A percentile compares a stretch with the other conserved stretches of the same genome.
phyloP scores from a whole-genome alignment of 2,113 vertebrate genomes.

The Boulengeromyrus knoepffleri region DNA sequence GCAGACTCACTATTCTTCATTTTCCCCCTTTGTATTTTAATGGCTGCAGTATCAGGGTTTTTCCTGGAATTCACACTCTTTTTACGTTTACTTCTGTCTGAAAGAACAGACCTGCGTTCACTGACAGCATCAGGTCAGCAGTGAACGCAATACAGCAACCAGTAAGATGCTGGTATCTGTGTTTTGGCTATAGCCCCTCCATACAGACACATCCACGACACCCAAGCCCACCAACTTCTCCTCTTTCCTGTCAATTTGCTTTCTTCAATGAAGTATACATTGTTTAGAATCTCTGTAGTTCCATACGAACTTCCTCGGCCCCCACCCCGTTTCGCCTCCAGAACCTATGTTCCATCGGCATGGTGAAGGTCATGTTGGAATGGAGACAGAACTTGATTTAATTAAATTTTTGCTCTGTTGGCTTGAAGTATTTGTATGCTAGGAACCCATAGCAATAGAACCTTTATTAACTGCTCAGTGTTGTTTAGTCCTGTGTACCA shows the following conservation, averaged over 20 bases:
- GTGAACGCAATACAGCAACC: not conserved
- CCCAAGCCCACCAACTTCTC: constrained; percentile 9
- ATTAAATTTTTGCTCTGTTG: not conserved
- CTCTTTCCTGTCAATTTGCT: not conserved
- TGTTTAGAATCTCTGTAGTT: not conserved
- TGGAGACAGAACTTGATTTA: not conserved
- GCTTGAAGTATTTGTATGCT: not conserved
- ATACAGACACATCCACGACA: not conserved
- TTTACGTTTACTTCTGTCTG: not conserved
- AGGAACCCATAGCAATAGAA: not conserved
- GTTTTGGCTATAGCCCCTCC: not conserved
- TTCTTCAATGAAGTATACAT: not conserved
- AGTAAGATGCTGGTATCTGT: constrained; percentile 5
- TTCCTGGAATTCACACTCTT: not conserved
- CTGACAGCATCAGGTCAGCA: not conserved
- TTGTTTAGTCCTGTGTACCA: not conserved
- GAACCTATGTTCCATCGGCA: not conserved
- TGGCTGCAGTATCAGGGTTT: not conserved
- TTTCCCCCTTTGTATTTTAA: not conserved
- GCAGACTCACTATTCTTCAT: not conserved
- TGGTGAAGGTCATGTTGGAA: not conserved
- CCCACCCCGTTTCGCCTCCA: not conserved
- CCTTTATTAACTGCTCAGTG: not conserved
- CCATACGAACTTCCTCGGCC: not conserved
- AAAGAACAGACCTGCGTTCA: not conserved